Base-by-base conservation (phyloP, 2,888 invertebrate genomes). In the Galeruca laticollis region DNA sequence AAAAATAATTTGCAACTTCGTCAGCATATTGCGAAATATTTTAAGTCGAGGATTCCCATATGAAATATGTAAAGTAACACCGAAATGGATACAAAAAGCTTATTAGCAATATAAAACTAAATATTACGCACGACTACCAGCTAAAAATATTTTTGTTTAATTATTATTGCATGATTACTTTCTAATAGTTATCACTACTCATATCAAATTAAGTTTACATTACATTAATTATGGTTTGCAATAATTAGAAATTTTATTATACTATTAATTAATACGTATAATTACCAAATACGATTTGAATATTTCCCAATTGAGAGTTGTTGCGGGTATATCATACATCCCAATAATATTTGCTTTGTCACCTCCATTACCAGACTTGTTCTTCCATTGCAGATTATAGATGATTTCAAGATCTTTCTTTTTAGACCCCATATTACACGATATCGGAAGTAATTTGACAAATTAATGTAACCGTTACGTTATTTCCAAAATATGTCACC, bases 261-360 rank as follows among this genome's bases (percentile, higher is more conserved):
- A 10, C 57, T n/a, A 63, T 51, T 33, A 33, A 64, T 60, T 62
- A 37, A 63, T 61, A 52, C 43, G 63, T 9, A 59, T 43, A 33
- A 80, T 81, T 81, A 87, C 87, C 82, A 87, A 77, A 76, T 87
- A 87, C 2, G 85, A 84, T 78, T 86, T 86, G 72, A 87, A 87
- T 60, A 81, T 82, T 69, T 83, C 82, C 83, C 85, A 86, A 78
- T 84, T 84, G 57, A 85, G 74, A 54, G 86, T 85, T 13, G 85
- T 84, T 40, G 85, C 81, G 3, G 85, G 84, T 47, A 85, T 83
- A 76, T 87, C 87, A 73, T 84, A 84, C 78, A 87, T 83, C 64
- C 86, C 86, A 49, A 87, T 84, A 71, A 85, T 82, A 71, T 82
- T 84, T 71, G 81, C 81, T 70, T 83, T 82, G 73, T 83, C 83